Evolutionary conservation across 2,888 invertebrate genomes (phyloP), one percentile per base, ranked within the genome.

Genomic region (Eupithecia tripunctaria): DNA sequence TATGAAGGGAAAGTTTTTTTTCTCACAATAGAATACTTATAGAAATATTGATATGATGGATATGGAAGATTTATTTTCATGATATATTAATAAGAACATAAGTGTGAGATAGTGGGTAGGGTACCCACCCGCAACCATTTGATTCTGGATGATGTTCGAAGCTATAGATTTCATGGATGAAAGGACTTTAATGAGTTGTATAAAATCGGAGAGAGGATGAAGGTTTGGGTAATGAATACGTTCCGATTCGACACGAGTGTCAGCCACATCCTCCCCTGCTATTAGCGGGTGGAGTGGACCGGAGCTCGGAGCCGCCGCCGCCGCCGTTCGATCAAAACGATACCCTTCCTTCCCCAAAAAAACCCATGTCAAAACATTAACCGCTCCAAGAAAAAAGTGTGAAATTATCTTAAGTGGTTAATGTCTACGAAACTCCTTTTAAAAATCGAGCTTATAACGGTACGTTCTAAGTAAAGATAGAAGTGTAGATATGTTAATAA

Each of bases 401-500:
- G 90, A 93, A 93, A 93, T 92, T 93, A 92, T 89, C 90, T 90
- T 92, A 93, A 93, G 91, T 92, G 91, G 89, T 76, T 86, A 85
- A 86, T 90, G 85, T 90, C 88, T 87, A 89, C 83, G 87, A 88
- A 88, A 89, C 88, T 86, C 86, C 84, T 87, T 85, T 89, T 91
- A 88, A 90, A 90, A 91, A 88, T 90, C 89, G 88, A 85, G 82
- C 86, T 90, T 88, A 89, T 93, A 93, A 93, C 92, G 91, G 92
- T 92, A 90, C 88, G 88, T 90, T 91, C 90, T 91, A 91, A 92
- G 92, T 93, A 91, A 93, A 92, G 92, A 92, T 93, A 91, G 89
- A 90, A 90, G 90, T 90, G 89, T 89, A 93, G 93, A 93, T 93
- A 93, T 91, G 92, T 92, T 93, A 93, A 94, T 94, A 93, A 93